Evolutionary conservation across 2,888 invertebrate species (phyloP).

Genomic region (Spodoptera picta): DNA sequence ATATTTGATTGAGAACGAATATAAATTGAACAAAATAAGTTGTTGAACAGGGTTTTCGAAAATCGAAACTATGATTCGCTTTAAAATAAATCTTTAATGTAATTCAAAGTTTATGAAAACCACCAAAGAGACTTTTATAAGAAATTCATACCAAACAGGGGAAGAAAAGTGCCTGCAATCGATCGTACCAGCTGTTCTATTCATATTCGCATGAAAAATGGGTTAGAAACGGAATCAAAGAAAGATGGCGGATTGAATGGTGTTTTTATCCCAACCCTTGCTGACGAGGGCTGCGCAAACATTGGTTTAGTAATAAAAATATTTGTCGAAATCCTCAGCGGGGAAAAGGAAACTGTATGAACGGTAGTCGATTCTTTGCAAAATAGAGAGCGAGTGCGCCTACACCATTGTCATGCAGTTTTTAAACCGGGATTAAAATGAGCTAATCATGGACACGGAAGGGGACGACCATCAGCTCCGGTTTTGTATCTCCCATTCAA

Average conservation of each 20-base stretch:
- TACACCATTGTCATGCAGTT: constrained; percentile 81
- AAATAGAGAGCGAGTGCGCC: constrained; percentile 72
- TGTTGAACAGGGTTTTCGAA: neutral
- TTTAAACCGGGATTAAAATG: constrained; percentile 84
- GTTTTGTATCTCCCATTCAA: constrained; percentile 53
- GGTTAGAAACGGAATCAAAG: constrained; percentile 75
- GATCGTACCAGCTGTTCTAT: constrained; percentile 75
- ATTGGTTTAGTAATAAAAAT: constrained; percentile 87
- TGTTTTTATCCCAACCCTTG: constrained; percentile 79
- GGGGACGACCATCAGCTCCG: constrained; percentile 55
- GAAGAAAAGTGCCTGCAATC: constrained; percentile 68
- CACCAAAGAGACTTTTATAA: constrained; percentile 40
- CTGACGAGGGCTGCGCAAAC: constrained; percentile 83
- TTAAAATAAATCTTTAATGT: neutral
- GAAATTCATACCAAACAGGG: constrained; percentile 60
- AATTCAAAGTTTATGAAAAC: constrained; percentile 1
- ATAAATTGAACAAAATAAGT: constrained; percentile 12
- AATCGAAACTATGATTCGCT: neutral
- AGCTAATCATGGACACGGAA: constrained; percentile 79
- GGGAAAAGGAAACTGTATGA: constrained; percentile 67
- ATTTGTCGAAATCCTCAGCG: constrained; percentile 82
- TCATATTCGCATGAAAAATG: constrained; percentile 75
- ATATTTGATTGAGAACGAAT: constrained; percentile 4
- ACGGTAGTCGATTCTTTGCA: constrained; percentile 74
- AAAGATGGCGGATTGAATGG: constrained; percentile 77